Conservation (phyloP, 2,113 vertebrate genomes). For the Dryoscopus gambensis region DNA sequence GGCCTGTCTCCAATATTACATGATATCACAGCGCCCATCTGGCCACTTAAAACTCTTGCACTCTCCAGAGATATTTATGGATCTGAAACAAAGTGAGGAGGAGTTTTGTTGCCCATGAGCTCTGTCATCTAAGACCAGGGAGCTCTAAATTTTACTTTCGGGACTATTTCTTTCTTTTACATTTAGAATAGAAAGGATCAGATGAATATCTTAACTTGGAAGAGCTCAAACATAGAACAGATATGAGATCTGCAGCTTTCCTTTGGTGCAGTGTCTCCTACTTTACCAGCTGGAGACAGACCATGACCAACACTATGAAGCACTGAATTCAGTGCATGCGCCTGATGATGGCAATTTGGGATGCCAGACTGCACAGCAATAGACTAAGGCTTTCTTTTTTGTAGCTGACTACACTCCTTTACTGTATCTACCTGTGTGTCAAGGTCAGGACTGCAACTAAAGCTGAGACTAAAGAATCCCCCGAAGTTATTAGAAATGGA, state of each 20-base stretch:
- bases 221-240: neutral
- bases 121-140: accelerated
- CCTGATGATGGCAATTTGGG: neutral
- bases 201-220: neutral
- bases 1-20: neutral
- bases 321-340: neutral
- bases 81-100: neutral
- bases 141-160: neutral
- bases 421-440: neutral
- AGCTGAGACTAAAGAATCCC: neutral
- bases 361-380: neutral
- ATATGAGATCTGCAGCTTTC: neutral
- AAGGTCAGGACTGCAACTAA: neutral
- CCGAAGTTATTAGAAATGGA: neutral
- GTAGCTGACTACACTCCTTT: neutral
- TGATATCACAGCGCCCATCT: neutral
- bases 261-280: neutral
- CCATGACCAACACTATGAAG: neutral
- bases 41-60: neutral
- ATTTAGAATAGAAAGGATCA: neutral
- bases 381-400: neutral
- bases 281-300: neutral
- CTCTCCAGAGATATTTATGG: neutral
- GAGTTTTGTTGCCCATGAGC: neutral
- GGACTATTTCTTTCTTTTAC: neutral